Evolutionary conservation across 2,888 invertebrate species (phyloP).

Genomic region (Cancer borealis): DNA sequence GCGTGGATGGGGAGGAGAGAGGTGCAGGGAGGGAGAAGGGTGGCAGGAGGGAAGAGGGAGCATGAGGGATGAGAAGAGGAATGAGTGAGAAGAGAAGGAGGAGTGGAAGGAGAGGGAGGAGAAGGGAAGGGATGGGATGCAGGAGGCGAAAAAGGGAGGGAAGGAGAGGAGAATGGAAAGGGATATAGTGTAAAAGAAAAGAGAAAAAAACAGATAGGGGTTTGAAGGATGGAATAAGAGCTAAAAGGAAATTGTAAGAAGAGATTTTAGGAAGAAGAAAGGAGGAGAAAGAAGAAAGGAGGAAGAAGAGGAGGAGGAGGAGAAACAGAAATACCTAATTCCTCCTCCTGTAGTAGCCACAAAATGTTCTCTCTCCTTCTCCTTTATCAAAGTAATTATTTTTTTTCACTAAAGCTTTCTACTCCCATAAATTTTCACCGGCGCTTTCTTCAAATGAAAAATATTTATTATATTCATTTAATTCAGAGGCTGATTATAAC

Average conservation of each 20-base stretch:
- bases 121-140: neutral
- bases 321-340: neutral
- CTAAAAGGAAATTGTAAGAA: neutral
- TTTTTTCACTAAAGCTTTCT: neutral
- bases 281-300: neutral
- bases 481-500: neutral
- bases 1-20: neutral
- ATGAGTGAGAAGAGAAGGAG: neutral
- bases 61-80: neutral
- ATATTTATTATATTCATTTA: constrained; percentile 10
- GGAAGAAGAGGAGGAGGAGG: neutral
- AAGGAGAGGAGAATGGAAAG: neutral
- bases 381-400: neutral
- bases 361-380: neutral
- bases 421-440: neutral
- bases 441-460: neutral
- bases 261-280: neutral
- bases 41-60: neutral
- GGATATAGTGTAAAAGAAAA: neutral
- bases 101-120: neutral
- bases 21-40: neutral
- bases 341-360: neutral
- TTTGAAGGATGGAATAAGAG: neutral
- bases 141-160: neutral
- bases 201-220: neutral